Conservation (phyloP, 2,797 vertebrate genomes). For the Pangasius sanitwongsei region DNA sequence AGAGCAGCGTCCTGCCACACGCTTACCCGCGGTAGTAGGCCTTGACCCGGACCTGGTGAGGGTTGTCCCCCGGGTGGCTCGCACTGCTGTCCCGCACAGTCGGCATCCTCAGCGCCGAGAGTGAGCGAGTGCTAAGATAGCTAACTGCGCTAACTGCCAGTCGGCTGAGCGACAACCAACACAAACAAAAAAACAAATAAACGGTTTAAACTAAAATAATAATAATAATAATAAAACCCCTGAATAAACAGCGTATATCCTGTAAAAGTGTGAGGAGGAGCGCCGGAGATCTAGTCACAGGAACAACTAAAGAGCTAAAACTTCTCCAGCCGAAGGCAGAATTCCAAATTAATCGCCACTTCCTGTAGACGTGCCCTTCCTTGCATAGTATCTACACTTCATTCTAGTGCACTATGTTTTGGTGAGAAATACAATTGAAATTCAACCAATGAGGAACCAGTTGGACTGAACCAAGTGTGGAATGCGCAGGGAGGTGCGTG, state of each 20-base stretch:
- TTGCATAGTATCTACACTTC: accelerated
- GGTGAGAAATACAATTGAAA: not conserved
- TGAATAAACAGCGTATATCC: not conserved
- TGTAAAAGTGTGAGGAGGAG: not conserved
- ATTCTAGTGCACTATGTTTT: not conserved
- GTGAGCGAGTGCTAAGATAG: conserved; percentile 30
- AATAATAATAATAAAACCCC: not conserved
- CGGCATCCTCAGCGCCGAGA: conserved; percentile 84
- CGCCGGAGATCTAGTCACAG: not conserved
- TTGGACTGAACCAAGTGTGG: conserved; percentile 36
- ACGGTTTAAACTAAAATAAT: not conserved
- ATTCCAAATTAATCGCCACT: not conserved
- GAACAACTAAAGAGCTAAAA: conserved; percentile 3
- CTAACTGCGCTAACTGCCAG: conserved; percentile 1
- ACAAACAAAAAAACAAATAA: not conserved
- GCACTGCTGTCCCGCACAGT: conserved; percentile 95
- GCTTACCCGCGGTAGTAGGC: conserved; percentile 97
- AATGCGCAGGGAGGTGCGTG: conserved; percentile 22
- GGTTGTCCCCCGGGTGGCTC: conserved; percentile 87
- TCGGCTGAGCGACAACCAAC: not conserved
- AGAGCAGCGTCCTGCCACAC: accelerated
- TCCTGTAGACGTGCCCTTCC: conserved; percentile 1
- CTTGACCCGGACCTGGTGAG: conserved; percentile 97
- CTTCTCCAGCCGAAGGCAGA: not conserved
- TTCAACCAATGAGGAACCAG: not conserved